Percentiles rank a stretch among this genome's conserved stretches.
These are phyloP conservation scores for Cheilosia scutellata DNA, from an alignment of 2,888 invertebrate genomes.

Conservation along the genomic window DNA sequence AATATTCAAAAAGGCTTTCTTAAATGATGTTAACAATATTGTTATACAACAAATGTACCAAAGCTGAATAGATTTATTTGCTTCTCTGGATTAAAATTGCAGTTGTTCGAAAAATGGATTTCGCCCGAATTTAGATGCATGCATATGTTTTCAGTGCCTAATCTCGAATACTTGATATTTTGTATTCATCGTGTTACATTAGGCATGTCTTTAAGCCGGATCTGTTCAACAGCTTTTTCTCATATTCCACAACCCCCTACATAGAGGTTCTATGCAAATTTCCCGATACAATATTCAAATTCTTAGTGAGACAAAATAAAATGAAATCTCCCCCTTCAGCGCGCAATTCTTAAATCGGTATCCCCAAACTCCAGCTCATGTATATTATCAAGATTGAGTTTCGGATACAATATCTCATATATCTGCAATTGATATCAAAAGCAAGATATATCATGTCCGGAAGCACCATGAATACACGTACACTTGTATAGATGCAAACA, in stretches of 20 bases:
- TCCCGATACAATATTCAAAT: neutral
- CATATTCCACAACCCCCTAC: neutral
- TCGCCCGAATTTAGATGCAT: no score
- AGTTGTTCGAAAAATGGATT: no score
- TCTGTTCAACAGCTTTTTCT: neutral
- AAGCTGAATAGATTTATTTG: no score
- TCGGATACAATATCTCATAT: constrained; percentile 38
- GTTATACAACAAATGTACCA: no score
- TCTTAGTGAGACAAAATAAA: neutral
- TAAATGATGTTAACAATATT: no score
- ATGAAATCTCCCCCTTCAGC: neutral
- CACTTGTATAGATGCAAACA: neutral
- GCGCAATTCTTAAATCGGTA: neutral
- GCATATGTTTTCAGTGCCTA: no score
- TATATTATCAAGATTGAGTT: constrained; percentile 30
- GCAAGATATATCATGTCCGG: constrained; percentile 49
- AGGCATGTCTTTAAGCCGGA: no score
- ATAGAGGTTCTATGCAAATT: neutral
- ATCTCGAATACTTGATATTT: no score
- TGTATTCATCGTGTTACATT: no score
- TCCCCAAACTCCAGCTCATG: constrained; percentile 11
- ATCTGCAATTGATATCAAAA: constrained; percentile 56
- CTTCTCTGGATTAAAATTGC: no score
- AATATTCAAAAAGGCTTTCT: no score
- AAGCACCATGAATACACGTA: constrained; percentile 21